Base-by-base conservation (phyloP, 1,140 invertebrate species). In the Phthorimaea operculella region DNA sequence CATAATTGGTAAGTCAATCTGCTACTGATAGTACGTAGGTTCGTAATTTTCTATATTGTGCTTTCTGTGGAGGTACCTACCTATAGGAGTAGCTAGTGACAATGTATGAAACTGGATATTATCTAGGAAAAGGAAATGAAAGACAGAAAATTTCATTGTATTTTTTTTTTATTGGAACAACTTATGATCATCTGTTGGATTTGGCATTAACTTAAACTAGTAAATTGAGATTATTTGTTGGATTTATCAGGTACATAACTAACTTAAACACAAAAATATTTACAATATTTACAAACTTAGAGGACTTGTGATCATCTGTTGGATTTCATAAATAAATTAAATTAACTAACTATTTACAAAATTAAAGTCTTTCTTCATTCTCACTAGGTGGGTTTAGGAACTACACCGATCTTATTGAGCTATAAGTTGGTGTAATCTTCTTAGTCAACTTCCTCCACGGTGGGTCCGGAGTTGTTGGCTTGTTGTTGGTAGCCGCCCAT, bases 381-480 rank as follows among this genome's bases (percentile, higher is more conserved):
- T 39, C n/a, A 12, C 36, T 39, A 2, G 36, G 36, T n/a, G 36
- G 36, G 36, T 39, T 39, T 39, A 39, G 36, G 36, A 39, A 39
- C 36, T 39, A 39, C 10, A 39, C 36, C 8, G 36, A 39, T 39
- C 36, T n/a, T 39, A 39, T 9, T 39, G 1, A 12, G 36, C 10
- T 12, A 39, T 39, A 39, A 39, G 10, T 39, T 39, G 36, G 11
- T 47, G 15, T 14, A 16, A 47, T 47, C 11, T n/a, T 15, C 9
- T 42, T 83, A 89, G 74, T 86, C 86, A 28, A 85, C 90, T 87
- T 89, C 90, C 81, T 92, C 90, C 28, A 92, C 90, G 21, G 85
- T 91, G 7, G 90, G 90, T 60, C 90, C 90, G 62, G 77, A 78
- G 14, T 74, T 74, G 4, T 18, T 15, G 14, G 33, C 60, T 9